phyloP scores from a whole-genome alignment of 2,113 vertebrate species.

The Cygnus atratus region DNA sequence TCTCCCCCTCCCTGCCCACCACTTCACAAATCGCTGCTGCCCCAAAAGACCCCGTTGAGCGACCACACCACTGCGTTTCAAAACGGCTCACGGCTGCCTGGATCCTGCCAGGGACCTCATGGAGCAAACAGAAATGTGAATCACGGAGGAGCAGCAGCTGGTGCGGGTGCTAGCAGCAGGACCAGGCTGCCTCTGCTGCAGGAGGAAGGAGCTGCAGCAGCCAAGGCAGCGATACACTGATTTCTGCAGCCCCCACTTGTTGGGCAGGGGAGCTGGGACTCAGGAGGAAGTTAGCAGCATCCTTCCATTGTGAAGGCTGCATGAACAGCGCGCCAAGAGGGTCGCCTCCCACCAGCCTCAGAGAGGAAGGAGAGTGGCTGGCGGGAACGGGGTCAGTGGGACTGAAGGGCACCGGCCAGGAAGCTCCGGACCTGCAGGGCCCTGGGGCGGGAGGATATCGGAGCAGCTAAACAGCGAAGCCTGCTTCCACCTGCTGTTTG shows the following conservation, averaged over 20 bases:
- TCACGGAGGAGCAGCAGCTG: background rate
- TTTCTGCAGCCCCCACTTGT: background rate
- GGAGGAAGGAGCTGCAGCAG: background rate
- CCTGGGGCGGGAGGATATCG: background rate
- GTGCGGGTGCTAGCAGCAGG: background rate
- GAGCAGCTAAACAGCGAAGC: background rate
- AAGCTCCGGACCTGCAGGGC: background rate
- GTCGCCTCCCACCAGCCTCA: rapidly evolving
- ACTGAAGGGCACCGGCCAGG: rapidly evolving
- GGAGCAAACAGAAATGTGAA: rapidly evolving
- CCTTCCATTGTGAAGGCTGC: background rate
- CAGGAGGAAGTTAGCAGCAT: background rate
- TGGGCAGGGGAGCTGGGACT: background rate
- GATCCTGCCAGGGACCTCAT: background rate
- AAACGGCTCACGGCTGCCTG: background rate
- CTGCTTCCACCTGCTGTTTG: background rate
- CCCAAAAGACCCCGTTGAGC: background rate
- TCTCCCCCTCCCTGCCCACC: background rate
- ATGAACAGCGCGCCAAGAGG: rapidly evolving
- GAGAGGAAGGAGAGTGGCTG: background rate
- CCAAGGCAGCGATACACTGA: rapidly evolving
- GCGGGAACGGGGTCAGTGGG: background rate
- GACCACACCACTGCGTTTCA: rapidly evolving
- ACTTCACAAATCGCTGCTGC: background rate
- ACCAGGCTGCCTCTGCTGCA: background rate